Base-by-base conservation (phyloP, 2,797 vertebrate genomes). In the Sardinella longiceps region DNA sequence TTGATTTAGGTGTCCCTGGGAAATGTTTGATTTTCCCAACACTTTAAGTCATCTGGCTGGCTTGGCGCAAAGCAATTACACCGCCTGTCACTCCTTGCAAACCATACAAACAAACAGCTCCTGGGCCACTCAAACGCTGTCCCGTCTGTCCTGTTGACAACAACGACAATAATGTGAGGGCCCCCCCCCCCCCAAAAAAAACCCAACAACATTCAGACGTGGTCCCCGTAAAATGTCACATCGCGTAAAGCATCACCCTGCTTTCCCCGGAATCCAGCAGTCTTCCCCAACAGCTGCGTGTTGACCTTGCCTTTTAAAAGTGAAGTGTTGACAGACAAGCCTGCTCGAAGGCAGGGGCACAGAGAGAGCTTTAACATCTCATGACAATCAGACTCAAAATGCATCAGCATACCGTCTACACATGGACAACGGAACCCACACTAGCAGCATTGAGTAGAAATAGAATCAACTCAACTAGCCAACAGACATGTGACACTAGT, bases 1-100 rank as follows among this genome's bases (percentile, higher is more conserved):
- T 87, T 82, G 81, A 92, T 93, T 93, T 90, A 87, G 83, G 56
- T 89, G 90, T 90, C 90, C 66, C 66, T 15, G 1, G 3, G 30
- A 74, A 74, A 74, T 37, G 66, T 37, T 74, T 39, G 66, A 74
- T 39, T 74, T 74, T 33, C 30, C 60, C 60, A 12, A 20, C 30
- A 37, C 66, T 37, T 74, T 74, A 74, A 74, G 66, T 33, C 66
- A 74, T 18, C 33, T 39, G 66, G 66, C 33, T 39, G 66, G 66
- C 66, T 20, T 37, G 66, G 33, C 66, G 15, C 30, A 74, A 74
- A 74, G 66, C 66, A 74, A 74, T 74, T 74, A 74, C 66, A 14
- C 30, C 30, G 14, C 66, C 66, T 33, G 66, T 39, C 66, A 74
- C 66, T 39, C 33, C 66, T 39, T 39, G 5, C 1, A 30, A 30